Percentiles rank a stretch among this genome's conserved stretches.
Conservation (phyloP, 2,888 invertebrate species). For the Mayetiola destructor region DNA sequence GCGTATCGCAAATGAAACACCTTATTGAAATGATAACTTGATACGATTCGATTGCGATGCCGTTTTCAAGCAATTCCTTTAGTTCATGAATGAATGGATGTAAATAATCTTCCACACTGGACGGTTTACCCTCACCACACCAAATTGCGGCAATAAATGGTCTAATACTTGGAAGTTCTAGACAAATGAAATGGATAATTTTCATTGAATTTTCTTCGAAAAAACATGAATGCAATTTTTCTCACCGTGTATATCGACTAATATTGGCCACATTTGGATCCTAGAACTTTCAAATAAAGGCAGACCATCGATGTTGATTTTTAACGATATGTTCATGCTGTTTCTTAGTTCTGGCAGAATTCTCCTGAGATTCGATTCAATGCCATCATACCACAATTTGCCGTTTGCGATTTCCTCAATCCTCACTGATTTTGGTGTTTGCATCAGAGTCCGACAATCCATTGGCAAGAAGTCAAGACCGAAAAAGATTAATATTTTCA, state of each 20-base stretch:
- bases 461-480: not conserved
- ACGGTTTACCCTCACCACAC: not conserved
- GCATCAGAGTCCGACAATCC: not conserved
- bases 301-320: not conserved
- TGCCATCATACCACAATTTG: not conserved
- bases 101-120: not conserved
- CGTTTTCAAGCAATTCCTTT: not conserved
- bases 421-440: not conserved
- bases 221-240: not conserved
- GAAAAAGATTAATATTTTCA: not conserved
- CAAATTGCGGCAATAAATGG: not conserved
- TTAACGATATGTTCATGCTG: not conserved
- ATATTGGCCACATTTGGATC: not conserved
- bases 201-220: not conserved
- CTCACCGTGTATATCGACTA: not conserved
- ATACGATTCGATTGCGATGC: not conserved
- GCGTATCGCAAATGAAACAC: not conserved
- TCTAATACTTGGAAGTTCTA: not conserved
- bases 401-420: not conserved
- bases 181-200: not conserved
- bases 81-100: not conserved
- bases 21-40: not conserved
- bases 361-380: not conserved
- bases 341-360: not conserved
- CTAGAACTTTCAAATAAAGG: not conserved